Conservation (phyloP, 2,113 vertebrate species). For the Pteropus alecto region DNA sequence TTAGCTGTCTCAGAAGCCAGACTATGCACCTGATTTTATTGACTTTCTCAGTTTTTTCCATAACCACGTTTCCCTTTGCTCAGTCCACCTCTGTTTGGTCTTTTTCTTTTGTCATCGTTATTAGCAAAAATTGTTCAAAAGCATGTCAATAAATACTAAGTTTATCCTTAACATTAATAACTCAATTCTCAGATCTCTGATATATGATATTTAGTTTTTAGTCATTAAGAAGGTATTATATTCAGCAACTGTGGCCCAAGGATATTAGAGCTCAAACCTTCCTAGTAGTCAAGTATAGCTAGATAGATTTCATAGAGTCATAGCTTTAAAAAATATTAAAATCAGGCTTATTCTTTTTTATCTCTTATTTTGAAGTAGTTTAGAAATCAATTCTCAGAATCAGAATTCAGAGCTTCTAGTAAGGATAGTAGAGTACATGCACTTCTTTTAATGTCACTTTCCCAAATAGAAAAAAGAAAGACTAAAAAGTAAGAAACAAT, state of each 20-base stretch:
- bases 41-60: neutral
- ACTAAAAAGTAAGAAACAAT: neutral
- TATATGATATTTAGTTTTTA: neutral
- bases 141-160: neutral
- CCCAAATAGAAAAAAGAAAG: neutral
- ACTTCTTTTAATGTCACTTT: neutral
- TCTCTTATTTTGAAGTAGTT: neutral
- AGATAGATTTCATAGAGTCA: neutral
- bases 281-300: neutral
- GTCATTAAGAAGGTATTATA: neutral
- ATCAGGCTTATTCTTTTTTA: neutral
- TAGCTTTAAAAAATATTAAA: neutral
- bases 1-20: neutral
- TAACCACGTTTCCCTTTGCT: neutral
- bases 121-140: constrained; percentile 10
- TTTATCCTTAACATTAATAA: constrained; percentile 7
- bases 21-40: neutral
- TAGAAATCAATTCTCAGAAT: neutral
- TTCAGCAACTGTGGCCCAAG: neutral
- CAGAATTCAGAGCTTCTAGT: neutral
- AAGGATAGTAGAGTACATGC: neutral
- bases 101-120: neutral
- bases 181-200: neutral
- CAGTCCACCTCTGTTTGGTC: neutral
- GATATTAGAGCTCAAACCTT: neutral